Conservation (phyloP, 92 coral and sea anemone genomes). For the Zoanthus sansibaricus region DNA sequence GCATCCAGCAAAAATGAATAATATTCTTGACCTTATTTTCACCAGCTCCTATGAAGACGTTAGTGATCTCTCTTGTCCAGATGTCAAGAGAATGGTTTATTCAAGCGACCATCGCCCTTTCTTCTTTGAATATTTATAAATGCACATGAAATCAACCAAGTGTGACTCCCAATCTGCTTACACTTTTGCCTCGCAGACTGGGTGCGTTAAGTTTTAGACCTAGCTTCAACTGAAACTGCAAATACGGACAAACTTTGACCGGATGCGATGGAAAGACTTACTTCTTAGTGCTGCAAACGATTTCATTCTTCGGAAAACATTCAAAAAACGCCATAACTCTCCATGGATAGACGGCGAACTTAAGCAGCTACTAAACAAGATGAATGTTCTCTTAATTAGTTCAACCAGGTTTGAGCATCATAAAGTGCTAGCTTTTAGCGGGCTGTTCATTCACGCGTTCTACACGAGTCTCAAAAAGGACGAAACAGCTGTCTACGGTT, state of each 20-base stretch:
- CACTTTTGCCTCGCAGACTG: constrained; percentile 46
- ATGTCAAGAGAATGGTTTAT: constrained; percentile 15
- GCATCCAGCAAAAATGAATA: constrained; percentile 20
- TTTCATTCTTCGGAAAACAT: constrained; percentile 7
- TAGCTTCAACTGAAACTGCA: constrained; percentile 24
- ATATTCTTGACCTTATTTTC: constrained; percentile 20
- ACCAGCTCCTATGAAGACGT: constrained; percentile 34
- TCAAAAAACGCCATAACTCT: constrained; percentile 37
- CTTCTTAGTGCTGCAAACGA: constrained; percentile 31
- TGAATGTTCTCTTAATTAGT: too few species aligned
- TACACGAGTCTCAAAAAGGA: too few species aligned
- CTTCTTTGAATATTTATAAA: constrained; percentile 33
- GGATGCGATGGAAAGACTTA: constrained; percentile 25
- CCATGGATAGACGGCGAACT: constrained; percentile 47
- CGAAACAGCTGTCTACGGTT: too few species aligned
- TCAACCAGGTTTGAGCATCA: too few species aligned
- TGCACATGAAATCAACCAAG: constrained; percentile 26
- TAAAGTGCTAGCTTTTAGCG: too few species aligned
- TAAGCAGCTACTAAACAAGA: not conserved
- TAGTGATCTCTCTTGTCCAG: constrained; percentile 19
- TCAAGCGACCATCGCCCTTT: constrained; percentile 15
- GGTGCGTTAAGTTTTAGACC: constrained; percentile 37
- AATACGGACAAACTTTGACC: constrained; percentile 33
- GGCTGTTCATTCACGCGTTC: too few species aligned
- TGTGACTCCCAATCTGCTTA: not conserved